Evolutionary conservation across 1,140 invertebrate species (phyloP).

Genomic region (Babylonia areolata): DNA sequence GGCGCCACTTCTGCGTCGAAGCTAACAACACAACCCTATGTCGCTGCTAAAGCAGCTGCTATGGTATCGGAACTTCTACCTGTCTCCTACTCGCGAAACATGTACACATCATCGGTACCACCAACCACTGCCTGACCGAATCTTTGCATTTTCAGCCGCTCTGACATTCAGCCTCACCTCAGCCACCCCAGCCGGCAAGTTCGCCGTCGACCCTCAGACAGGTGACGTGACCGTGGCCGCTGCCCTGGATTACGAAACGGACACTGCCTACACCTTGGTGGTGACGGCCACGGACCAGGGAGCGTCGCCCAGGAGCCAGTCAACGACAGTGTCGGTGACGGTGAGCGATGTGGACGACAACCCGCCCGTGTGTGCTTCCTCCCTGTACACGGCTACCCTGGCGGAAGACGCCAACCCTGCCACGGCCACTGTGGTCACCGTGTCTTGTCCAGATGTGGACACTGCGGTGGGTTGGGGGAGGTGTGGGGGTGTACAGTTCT

Average conservation of each 20-base stretch:
- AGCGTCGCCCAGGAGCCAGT: constrained; percentile 23
- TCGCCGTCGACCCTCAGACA: constrained; percentile 47
- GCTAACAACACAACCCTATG: too few species aligned
- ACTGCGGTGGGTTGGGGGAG: constrained; percentile 18
- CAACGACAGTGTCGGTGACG: constrained; percentile 44
- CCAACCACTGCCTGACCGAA: too few species aligned
- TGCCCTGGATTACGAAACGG: constrained; percentile 60
- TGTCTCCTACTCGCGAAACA: too few species aligned
- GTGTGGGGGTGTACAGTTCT: background rate
- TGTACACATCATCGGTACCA: too few species aligned
- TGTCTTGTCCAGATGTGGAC: constrained; percentile 55
- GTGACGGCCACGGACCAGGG: constrained; percentile 55
- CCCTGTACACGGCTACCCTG: constrained; percentile 36
- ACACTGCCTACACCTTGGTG: constrained; percentile 50
- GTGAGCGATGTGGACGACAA: constrained; percentile 58
- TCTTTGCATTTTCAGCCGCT: background rate
- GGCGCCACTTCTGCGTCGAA: too few species aligned
- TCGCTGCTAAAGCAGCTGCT: too few species aligned
- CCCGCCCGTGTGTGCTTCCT: constrained; percentile 45
- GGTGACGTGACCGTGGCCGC: constrained; percentile 48
- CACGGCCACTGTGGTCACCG: constrained; percentile 37
- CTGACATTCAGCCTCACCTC: constrained; percentile 31
- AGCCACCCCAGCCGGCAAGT: constrained; percentile 20
- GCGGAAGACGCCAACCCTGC: constrained; percentile 44
- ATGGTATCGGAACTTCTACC: too few species aligned